These are phyloP conservation scores for Palythoa heliodiscus DNA, from an alignment of 92 coral and sea anemone genomes.

Conservation along the genomic window DNA sequence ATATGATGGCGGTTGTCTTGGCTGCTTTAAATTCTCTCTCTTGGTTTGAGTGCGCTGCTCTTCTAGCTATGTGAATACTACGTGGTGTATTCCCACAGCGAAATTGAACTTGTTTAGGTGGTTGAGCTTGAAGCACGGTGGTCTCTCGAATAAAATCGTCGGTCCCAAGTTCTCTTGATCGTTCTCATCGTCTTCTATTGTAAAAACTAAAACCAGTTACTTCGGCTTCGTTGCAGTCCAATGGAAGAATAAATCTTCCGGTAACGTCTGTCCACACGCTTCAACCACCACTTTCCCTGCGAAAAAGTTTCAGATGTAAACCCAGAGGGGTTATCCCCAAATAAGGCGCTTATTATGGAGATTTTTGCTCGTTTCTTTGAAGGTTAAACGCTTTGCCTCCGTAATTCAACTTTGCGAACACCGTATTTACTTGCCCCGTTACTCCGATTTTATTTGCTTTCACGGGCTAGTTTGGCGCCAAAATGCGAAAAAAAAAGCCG, in stretches of 20 bases:
- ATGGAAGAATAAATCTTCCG: not conserved
- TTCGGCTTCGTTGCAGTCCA: conserved; percentile 23
- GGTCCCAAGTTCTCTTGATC: too few species aligned
- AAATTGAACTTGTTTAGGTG: not conserved
- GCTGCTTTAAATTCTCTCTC: not conserved
- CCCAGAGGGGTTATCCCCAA: conserved; percentile 9
- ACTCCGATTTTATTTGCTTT: too few species aligned
- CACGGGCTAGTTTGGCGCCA: too few species aligned
- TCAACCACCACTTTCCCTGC: not conserved
- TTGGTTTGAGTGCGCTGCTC: not conserved
- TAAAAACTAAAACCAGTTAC: conserved; percentile 17
- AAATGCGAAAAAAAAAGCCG: too few species aligned
- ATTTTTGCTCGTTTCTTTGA: not conserved
- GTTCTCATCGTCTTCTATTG: conserved; percentile 15
- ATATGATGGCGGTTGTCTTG: too few species aligned
- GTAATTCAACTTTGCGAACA: not conserved
- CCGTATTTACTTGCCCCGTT: not conserved
- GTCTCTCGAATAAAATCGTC: conserved; percentile 5
- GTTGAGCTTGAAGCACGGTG: conserved; percentile 3
- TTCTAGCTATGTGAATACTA: conserved; percentile 5
- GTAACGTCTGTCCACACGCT: conserved; percentile 11
- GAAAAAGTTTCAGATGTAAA: not conserved
- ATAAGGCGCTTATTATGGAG: not conserved
- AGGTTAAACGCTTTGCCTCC: conserved; percentile 7
- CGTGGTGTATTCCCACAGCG: not conserved